These are phyloP conservation scores for Taphrorychus bicolor DNA, from an alignment of 2,888 invertebrate genomes.

Conservation along the genomic window DNA sequence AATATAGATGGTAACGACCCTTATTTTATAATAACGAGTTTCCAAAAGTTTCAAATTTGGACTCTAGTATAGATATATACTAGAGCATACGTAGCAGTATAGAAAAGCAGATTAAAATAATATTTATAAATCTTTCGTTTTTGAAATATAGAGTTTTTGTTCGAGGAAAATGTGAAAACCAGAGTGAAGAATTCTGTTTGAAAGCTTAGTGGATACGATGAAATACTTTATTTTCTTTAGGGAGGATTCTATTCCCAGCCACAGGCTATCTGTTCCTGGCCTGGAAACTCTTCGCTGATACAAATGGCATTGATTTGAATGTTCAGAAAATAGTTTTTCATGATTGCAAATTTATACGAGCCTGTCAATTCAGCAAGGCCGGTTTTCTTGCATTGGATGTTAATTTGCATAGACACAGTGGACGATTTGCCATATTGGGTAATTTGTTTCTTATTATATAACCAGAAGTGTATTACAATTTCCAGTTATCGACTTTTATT, in stretches of 20 bases:
- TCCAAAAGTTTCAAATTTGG: too few species aligned
- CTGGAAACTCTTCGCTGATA: slow-evolving; percentile 64
- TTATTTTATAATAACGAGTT: too few species aligned
- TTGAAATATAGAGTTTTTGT: too few species aligned
- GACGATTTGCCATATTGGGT: slow-evolving; percentile 52
- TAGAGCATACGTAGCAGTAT: too few species aligned
- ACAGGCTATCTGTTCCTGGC: slow-evolving; percentile 59
- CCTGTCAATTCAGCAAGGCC: slow-evolving; percentile 63
- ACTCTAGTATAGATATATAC: too few species aligned
- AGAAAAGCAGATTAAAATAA: too few species aligned
- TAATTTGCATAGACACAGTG: slow-evolving; percentile 40
- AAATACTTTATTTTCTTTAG: slow-evolving; percentile 30
- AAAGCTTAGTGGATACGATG: too few species aligned
- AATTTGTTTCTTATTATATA: too few species aligned
- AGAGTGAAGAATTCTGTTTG: too few species aligned
- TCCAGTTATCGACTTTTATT: background rate
- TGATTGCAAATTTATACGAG: slow-evolving; percentile 64
- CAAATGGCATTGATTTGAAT: slow-evolving; percentile 53
- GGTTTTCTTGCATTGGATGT: slow-evolving; percentile 48
- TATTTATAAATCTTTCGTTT: too few species aligned
- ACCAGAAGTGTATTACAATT: too few species aligned
- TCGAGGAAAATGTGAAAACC: too few species aligned
- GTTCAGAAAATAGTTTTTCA: slow-evolving; percentile 63
- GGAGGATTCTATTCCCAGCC: slow-evolving; percentile 64
- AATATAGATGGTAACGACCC: slow-evolving; percentile 70